Base-by-base conservation (phyloP, 2,113 vertebrate genomes). In the Limanda limanda region DNA sequence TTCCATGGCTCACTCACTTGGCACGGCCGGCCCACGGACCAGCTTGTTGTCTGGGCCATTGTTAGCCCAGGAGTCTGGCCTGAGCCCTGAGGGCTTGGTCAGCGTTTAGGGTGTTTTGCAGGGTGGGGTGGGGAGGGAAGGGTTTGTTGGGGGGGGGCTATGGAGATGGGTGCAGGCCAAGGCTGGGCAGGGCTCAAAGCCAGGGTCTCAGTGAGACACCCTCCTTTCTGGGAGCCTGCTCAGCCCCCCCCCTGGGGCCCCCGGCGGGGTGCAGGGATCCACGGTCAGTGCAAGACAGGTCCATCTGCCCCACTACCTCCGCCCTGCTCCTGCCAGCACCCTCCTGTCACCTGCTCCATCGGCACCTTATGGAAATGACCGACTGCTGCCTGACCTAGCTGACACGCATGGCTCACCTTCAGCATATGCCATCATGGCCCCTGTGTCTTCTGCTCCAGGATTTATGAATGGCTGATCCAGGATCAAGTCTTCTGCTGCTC, bases 221-320 rank as follows among this genome's bases (percentile, higher is more conserved):
- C 86, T 92, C 72, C 84, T 91, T 92, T 93, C 82, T 93, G 91
- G 56, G 90, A 92, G 88, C 88, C 79, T 80, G 76, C 85, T 88
- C 85, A 74, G 76, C 67, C 86, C 88, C 90, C 90, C 89, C 88
- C 90, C 88, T 74, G 85, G 85, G 86, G 76, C 86, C 90, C 90
- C 84, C 89, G 89, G 92, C 89, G 59, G 91, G 93, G 86, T 73
- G 87, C 88, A 82, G 86, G 83, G 90, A 91, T 88, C 81, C 89
- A 80, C 89, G 93, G 93, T 94, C 93, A 94, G 93, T 90, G 93
- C 93, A 94, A 94, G 93, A 94, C 93, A 88, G 87, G 87, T 92
- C 93, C 93, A 94, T 94, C 93, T 94, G 93, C 92, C 92, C 92
- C 85, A 79, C 83, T 86, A 81, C 89, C 91, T 88, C 85, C 81